Evolutionary conservation across 2,888 invertebrate species (phyloP).

Genomic region (Frankliniella intonsa): DNA sequence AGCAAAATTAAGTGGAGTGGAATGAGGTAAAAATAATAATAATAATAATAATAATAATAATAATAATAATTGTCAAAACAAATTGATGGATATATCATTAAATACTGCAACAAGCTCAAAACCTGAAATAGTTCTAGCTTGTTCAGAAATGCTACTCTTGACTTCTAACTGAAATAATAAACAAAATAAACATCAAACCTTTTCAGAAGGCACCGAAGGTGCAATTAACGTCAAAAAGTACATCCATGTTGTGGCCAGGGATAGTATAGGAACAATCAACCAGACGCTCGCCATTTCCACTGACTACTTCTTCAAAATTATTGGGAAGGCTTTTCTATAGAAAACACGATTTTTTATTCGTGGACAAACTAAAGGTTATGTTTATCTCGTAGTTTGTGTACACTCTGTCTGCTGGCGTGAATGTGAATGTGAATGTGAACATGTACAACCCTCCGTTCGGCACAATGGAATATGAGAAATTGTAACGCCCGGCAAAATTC

Average conservation of each 20-base stretch:
- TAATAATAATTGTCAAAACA: too few relatives aligned
- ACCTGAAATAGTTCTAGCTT: too few relatives aligned
- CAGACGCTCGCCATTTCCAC: neutral
- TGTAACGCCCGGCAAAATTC: neutral
- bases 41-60: neutral
- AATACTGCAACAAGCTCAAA: too few relatives aligned
- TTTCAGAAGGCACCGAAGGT: neutral
- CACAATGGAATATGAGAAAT: neutral
- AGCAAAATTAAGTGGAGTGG: neutral
- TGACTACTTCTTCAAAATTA: too few relatives aligned
- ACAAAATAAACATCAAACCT: neutral
- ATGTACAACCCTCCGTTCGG: neutral
- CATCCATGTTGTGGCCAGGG: neutral
- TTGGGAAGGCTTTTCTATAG: too few relatives aligned
- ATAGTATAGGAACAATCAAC: neutral
- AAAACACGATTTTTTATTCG: too few relatives aligned
- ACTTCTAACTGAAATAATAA: neutral
- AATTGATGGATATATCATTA: too few relatives aligned
- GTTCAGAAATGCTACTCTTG: too few relatives aligned
- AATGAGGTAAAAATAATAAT: neutral
- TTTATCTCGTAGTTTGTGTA: neutral
- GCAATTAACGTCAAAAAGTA: slow-evolving; percentile 2
- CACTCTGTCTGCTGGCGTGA: neutral
- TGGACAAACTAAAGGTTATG: neutral
- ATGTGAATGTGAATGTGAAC: neutral